A percentile compares a stretch with the other conserved stretches of the same genome.
phyloP scores from a whole-genome alignment of 2,888 invertebrate species.

The Archips crataeganus region DNA sequence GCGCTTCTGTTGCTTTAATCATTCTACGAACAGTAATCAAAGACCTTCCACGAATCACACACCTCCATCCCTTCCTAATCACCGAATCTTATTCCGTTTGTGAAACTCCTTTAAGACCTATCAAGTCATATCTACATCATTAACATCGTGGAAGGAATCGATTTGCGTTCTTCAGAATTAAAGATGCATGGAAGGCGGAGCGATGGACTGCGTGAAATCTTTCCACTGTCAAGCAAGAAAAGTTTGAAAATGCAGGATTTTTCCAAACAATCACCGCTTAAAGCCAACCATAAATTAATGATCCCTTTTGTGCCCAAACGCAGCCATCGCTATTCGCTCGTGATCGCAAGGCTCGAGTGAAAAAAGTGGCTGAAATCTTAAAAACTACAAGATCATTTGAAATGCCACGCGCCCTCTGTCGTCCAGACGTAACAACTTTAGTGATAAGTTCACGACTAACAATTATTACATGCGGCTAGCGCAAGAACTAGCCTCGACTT shows the following conservation, averaged over 20 bases:
- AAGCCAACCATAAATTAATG: conserved; percentile 17
- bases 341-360: conserved; percentile 55
- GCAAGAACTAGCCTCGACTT: conserved; percentile 64
- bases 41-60: conserved; percentile 19
- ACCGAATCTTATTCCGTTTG: conserved; percentile 20
- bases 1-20: conserved; percentile 52
- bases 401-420: conserved; percentile 14
- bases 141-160: conserved; percentile 16
- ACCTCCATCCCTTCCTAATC: background rate
- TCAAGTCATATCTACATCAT: background rate
- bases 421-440: conserved; percentile 42
- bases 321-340: conserved; percentile 44
- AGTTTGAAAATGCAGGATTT: conserved; percentile 62
- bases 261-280: conserved; percentile 50
- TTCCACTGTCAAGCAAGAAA: conserved; percentile 43
- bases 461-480: conserved; percentile 61
- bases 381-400: conserved; percentile 13
- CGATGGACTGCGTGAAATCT: conserved; percentile 9
- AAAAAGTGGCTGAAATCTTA: conserved; percentile 46
- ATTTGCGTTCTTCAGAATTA: conserved; percentile 7
- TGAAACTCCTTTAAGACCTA: conserved; percentile 1
- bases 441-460: conserved; percentile 65
- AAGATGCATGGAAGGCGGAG: conserved; percentile 18
- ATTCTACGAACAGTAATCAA: conserved; percentile 23
- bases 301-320: conserved; percentile 46